Percentiles rank a stretch among this genome's conserved stretches.
These are phyloP conservation scores for Hydropsyche tenuis DNA, from an alignment of 1,140 invertebrate genomes.

Conservation along the genomic window DNA sequence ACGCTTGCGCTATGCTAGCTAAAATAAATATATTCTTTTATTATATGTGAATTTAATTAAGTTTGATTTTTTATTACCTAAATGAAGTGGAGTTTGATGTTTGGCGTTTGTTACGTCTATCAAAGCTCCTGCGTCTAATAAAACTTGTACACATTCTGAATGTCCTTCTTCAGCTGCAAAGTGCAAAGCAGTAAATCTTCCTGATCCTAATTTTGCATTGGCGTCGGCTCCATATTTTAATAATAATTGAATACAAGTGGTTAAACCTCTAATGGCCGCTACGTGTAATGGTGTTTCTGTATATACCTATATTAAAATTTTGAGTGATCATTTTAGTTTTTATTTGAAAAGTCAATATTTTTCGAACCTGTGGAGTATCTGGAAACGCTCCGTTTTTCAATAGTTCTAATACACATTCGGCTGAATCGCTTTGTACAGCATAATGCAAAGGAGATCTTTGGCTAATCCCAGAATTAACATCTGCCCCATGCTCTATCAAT, in stretches of 20 bases:
- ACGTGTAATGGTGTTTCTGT: constrained; percentile 85
- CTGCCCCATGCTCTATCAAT: constrained; percentile 70
- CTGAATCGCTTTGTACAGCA: constrained; percentile 73
- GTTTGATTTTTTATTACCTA: constrained; percentile 56
- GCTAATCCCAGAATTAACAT: constrained; percentile 76
- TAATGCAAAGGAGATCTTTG: constrained; percentile 74
- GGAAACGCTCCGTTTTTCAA: constrained; percentile 74
- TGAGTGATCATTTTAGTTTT: not conserved
- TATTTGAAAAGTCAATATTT: not conserved
- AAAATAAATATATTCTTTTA: constrained; percentile 29
- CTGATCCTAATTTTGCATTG: constrained; percentile 71
- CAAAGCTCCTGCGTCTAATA: constrained; percentile 75
- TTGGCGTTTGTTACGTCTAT: constrained; percentile 72
- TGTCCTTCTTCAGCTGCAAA: constrained; percentile 83
- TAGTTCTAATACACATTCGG: constrained; percentile 72
- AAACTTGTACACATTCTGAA: constrained; percentile 70
- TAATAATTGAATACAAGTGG: constrained; percentile 71
- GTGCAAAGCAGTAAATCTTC: constrained; percentile 77
- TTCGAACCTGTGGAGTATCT: constrained; percentile 74
- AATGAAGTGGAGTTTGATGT: constrained; percentile 78
- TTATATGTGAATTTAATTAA: not conserved
- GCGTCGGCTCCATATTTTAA: constrained; percentile 78
- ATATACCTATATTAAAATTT: constrained; percentile 64
- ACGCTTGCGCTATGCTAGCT: constrained; percentile 76
- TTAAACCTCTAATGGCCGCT: constrained; percentile 75